These are phyloP conservation scores for Neoitamus cyanurus DNA, from an alignment of 2,888 invertebrate species.

Conservation along the genomic window DNA sequence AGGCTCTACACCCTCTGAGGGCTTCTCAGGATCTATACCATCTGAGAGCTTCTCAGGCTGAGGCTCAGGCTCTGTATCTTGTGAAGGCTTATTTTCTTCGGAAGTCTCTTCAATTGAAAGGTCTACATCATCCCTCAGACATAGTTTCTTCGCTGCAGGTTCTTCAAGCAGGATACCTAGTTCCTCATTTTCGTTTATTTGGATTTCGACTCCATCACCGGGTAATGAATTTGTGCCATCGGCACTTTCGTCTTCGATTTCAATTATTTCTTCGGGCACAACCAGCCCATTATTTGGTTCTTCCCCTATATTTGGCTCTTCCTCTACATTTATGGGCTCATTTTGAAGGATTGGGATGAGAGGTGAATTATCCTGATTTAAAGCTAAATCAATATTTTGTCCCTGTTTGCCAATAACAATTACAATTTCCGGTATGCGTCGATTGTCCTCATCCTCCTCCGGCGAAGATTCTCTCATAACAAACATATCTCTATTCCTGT, in stretches of 20 bases:
- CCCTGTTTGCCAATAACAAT: no score
- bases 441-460: neutral
- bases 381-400: no score
- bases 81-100: neutral
- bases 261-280: constrained; percentile 42
- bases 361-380: no score
- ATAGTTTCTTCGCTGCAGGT: neutral
- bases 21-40: neutral
- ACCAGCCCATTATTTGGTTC: no score
- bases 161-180: neutral
- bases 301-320: no score
- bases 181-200: neutral
- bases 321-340: no score
- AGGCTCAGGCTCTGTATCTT: neutral
- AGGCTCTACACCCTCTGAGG: neutral
- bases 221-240: no score
- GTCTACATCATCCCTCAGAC: neutral
- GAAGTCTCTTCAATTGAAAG: neutral
- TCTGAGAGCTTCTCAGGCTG: neutral
- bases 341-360: no score
- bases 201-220: neutral
- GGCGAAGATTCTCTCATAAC: neutral
- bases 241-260: no score
- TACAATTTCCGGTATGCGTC: no score
- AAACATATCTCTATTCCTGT: no score